Conservation (phyloP, 2,888 invertebrate species). For the Pachydiplax longipennis region DNA sequence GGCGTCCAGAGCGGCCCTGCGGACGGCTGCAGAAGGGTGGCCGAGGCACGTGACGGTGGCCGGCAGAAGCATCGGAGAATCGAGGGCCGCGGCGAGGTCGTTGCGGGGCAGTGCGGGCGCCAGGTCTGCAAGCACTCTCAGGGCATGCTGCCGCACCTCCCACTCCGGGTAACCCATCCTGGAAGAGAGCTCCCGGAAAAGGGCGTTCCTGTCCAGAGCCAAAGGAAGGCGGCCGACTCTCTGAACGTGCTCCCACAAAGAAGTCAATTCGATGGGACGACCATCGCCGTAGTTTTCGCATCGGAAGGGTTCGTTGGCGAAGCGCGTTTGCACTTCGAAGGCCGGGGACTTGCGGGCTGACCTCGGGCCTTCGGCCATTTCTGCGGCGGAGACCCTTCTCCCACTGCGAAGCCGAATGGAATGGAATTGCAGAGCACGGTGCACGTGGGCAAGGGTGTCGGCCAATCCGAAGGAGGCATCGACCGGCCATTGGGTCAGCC, state of each 20-base stretch:
- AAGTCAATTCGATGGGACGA: constrained; percentile 68
- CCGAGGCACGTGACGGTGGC: constrained; percentile 72
- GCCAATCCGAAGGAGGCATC: constrained; percentile 15
- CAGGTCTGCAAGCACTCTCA: constrained; percentile 80
- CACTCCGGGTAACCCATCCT: constrained; percentile 80
- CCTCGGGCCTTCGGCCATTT: constrained; percentile 27
- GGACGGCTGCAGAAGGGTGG: constrained; percentile 79
- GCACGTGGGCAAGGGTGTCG: constrained; percentile 10
- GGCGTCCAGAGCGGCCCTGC: constrained; percentile 80
- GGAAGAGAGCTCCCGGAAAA: constrained; percentile 76
- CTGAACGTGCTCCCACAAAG: constrained; percentile 81
- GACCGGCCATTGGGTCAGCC: constrained; percentile 36
- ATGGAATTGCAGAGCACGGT: not conserved
- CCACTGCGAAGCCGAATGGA: not conserved
- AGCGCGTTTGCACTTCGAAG: constrained; percentile 14
- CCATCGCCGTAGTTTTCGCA: constrained; percentile 49
- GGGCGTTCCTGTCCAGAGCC: constrained; percentile 69
- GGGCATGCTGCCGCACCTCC: constrained; percentile 83
- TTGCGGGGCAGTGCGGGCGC: constrained; percentile 71
- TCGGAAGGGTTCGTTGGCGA: constrained; percentile 24
- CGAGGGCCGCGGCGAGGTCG: constrained; percentile 48
- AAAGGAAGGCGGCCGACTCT: constrained; percentile 76
- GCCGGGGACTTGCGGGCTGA: constrained; percentile 4
- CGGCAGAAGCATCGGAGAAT: constrained; percentile 66
- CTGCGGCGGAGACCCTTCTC: not conserved